Conservation (phyloP, 2,888 invertebrate species). For the Plusia festucae region DNA sequence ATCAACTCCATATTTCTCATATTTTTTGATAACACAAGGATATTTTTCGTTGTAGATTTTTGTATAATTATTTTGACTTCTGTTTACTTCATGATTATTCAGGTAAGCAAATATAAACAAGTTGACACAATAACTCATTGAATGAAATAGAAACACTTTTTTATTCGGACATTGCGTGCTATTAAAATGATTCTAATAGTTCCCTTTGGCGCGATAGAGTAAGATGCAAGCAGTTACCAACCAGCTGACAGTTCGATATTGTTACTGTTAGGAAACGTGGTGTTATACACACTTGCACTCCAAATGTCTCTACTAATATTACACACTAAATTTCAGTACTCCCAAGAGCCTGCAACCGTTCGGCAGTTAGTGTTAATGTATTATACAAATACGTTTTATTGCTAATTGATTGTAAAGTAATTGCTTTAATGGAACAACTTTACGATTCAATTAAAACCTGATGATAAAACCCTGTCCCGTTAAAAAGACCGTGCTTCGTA, state of each 20-base stretch:
- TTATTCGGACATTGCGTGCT: slow-evolving; percentile 43
- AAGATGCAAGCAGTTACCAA: slow-evolving; percentile 60
- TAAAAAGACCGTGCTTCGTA: slow-evolving; percentile 9
- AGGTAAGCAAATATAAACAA: slow-evolving; percentile 41
- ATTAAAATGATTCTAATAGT: slow-evolving; percentile 66
- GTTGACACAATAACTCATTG: slow-evolving; percentile 44
- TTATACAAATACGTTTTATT: slow-evolving; percentile 31
- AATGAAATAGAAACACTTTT: slow-evolving; percentile 50
- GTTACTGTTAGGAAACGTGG: slow-evolving; percentile 61
- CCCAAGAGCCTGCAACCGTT: slow-evolving; percentile 47
- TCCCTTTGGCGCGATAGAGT: slow-evolving; percentile 64
- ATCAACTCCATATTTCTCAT: slow-evolving; percentile 37
- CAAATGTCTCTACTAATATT: neutral
- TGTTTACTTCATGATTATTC: slow-evolving; percentile 40
- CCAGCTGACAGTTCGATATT: slow-evolving; percentile 64
- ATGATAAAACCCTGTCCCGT: slow-evolving; percentile 16
- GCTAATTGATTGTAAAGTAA: slow-evolving; percentile 28
- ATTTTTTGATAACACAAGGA: slow-evolving; percentile 31
- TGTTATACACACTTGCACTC: slow-evolving; percentile 45
- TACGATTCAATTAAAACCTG: slow-evolving; percentile 41
- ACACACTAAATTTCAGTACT: slow-evolving; percentile 17
- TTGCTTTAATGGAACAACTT: slow-evolving; percentile 21
- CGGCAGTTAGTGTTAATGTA: slow-evolving; percentile 32
- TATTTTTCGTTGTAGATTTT: slow-evolving; percentile 26
- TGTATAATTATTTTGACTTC: slow-evolving; percentile 20